phyloP scores from a whole-genome alignment of 2,888 invertebrate genomes.

The Vesta saturnalis region DNA sequence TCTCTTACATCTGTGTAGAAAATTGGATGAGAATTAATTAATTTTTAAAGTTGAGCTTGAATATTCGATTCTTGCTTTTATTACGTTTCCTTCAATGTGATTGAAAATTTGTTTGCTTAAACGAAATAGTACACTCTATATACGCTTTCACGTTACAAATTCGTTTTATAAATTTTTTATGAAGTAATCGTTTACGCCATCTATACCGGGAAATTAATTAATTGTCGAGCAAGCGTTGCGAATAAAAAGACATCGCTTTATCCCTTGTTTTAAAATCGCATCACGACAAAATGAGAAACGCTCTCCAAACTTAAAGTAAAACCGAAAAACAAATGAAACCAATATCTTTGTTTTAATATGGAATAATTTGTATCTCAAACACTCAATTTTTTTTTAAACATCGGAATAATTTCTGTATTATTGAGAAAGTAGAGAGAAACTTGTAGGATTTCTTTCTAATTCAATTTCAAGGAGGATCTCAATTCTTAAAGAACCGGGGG shows the following conservation, averaged over 20 bases:
- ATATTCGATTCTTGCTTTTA: conserved; percentile 25
- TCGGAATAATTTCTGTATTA: conserved; percentile 30
- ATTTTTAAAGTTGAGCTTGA: conserved; percentile 31
- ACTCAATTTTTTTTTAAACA: not conserved
- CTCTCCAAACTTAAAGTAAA: conserved; percentile 13
- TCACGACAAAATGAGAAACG: conserved; percentile 26
- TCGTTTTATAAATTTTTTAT: conserved; percentile 1
- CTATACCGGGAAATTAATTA: not conserved
- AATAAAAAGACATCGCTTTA: no score
- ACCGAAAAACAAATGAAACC: conserved; percentile 20
- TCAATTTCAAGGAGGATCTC: conserved; percentile 28
- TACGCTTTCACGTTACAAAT: not conserved
- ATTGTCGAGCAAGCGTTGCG: not conserved
- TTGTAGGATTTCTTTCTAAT: conserved; percentile 38
- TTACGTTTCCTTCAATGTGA: conserved; percentile 16
- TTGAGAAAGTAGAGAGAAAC: conserved; percentile 20
- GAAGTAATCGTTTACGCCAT: not conserved
- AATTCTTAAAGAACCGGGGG: conserved; percentile 11
- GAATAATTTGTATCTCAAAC: no score
- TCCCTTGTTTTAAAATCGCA: conserved; percentile 15
- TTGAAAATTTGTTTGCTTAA: conserved; percentile 29
- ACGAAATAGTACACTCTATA: conserved; percentile 9
- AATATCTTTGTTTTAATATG: no score
- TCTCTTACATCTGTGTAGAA: conserved; percentile 18
- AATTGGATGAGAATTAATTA: conserved; percentile 29